Base-by-base conservation (phyloP, 2,888 invertebrate species). In the Uropetala carovei region DNA sequence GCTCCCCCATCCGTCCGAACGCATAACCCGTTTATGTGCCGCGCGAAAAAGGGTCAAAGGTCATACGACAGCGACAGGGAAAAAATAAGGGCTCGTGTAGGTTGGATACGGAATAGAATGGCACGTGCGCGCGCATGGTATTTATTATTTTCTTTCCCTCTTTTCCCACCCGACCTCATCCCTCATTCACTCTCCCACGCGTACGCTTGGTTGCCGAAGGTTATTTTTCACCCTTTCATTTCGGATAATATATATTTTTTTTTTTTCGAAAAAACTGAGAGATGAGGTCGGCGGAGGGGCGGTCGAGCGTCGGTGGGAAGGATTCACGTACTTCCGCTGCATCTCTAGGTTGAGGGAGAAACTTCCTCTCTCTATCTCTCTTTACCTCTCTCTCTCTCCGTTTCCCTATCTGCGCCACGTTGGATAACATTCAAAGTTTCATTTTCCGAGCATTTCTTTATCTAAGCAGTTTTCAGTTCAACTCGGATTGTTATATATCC, bases 1-100 rank as follows among this genome's bases (percentile, higher is more conserved):
- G 22, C 75, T 75, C 0, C 75, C 22, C 22, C 22, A 22, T 22
- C 16, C 64, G 64, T 64, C 64, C 64, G 9, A 18, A 58, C n/a
- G 59, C 60, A 27, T 59, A 68, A 75, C 27, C 27, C 75, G 75
- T 27, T 75, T 22, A 43, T 22, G 86, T 10, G 60, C 60, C 89
- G 64, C 64, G 89, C 64, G 75, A 75, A 75, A 57, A 89, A 64
- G 89, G 89, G 89, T 89, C 89, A 89, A 89, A 89, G 89, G 89
- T 89, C 89, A 30, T 64, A 64, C 2, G 22, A 75, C 75, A 75
- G n/a, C n/a, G n/a, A n/a, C n/a, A n/a, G n/a, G n/a, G 22, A 75
- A 75, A 43, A 5, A 43, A 43, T 43, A 43, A 13, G 13, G 75
- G 22, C 27, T 16, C 75, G 75, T n/a, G 43, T 43, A 43, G 43